Percentiles rank a stretch among this genome's conserved stretches.
phyloP scores from a whole-genome alignment of 2,797 vertebrate species.

The Prionace glauca region DNA sequence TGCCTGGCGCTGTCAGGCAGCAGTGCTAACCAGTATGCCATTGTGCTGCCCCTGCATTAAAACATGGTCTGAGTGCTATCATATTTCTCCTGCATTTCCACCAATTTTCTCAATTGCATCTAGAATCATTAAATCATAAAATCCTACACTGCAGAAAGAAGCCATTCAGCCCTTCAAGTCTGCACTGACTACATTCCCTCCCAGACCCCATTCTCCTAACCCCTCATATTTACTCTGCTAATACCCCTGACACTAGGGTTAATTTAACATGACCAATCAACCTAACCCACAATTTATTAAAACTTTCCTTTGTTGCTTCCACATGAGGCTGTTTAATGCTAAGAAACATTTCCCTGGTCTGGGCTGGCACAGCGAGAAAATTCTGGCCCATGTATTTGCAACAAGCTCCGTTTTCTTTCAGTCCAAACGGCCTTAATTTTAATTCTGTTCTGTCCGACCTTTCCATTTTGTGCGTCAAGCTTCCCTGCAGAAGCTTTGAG shows the following conservation, averaged over 20 bases:
- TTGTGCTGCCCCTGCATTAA: background rate
- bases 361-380: too few relatives aligned
- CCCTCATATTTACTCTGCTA: too few relatives aligned
- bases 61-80: background rate
- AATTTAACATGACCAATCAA: too few relatives aligned
- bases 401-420: background rate
- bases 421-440: background rate
- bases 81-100: background rate
- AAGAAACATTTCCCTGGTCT: background rate
- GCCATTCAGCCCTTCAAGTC: too few relatives aligned
- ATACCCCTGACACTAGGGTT: too few relatives aligned
- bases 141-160: too few relatives aligned
- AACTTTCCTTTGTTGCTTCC: background rate
- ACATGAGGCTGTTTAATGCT: background rate
- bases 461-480: background rate
- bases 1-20: too few relatives aligned
- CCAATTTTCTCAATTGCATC: background rate
- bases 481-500: background rate
- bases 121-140: background rate
- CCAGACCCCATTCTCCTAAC: too few relatives aligned
- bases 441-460: background rate
- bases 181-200: too few relatives aligned
- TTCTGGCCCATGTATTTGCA: background rate
- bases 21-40: too few relatives aligned
- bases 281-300: background rate